phyloP scores from a whole-genome alignment of 2,797 vertebrate species.

The Syngnathus acus region DNA sequence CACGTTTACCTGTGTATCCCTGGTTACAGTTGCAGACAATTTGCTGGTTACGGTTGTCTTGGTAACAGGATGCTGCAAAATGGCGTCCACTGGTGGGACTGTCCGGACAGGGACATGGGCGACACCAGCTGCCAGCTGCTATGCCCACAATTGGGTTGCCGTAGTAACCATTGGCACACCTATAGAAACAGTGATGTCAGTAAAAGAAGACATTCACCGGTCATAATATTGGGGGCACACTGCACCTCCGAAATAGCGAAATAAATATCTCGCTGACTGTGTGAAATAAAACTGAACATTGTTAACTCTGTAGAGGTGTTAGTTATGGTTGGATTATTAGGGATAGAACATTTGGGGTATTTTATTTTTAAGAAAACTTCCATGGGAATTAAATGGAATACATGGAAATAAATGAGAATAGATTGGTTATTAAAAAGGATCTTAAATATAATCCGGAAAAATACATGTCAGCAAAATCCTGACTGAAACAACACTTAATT shows the following conservation, averaged over 20 bases:
- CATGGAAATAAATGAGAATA: too few species aligned
- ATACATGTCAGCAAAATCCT: too few species aligned
- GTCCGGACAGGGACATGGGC: constrained; percentile 90
- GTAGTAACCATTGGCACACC: constrained; percentile 82
- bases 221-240: not conserved
- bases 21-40: constrained; percentile 87
- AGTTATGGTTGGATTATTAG: too few species aligned
- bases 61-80: constrained; percentile 88
- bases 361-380: too few species aligned
- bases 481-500: too few species aligned
- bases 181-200: constrained; percentile 30
- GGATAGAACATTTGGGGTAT: too few species aligned
- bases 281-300: too few species aligned
- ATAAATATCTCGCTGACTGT: not conserved
- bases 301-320: too few species aligned
- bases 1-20: constrained; percentile 83
- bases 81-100: constrained; percentile 80
- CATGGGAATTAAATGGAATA: too few species aligned
- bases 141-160: constrained; percentile 82
- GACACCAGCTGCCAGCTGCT: constrained; percentile 75
- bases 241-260: not conserved
- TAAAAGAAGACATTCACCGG: not conserved
- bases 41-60: constrained; percentile 79
- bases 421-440: too few species aligned
- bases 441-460: too few species aligned